A percentile compares a stretch with the other conserved stretches of the same genome.
These are phyloP conservation scores for Cryptophagus acutangulus DNA, from an alignment of 2,888 invertebrate species.

Conservation along the genomic window DNA sequence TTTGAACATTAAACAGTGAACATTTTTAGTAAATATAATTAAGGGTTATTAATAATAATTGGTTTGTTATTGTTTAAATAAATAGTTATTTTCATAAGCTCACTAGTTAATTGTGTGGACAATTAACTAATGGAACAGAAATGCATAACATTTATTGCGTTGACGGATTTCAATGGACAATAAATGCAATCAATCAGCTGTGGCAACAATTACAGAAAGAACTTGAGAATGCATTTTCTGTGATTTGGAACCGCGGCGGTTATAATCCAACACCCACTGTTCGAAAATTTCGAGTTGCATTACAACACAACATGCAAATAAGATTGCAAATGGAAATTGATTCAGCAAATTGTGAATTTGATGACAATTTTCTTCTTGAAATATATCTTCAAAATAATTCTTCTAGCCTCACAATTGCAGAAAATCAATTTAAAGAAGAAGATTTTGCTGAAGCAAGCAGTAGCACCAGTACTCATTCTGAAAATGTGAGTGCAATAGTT, in stretches of 20 bases:
- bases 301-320: slow-evolving; percentile 14
- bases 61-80: no score
- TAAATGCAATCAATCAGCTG: not conserved
- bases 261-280: slow-evolving; percentile 13
- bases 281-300: slow-evolving; percentile 9
- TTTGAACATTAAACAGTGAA: no score
- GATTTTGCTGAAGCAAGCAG: no score
- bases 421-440: no score
- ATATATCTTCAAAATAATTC: no score
- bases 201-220: slow-evolving; percentile 1
- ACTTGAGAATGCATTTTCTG: slow-evolving; percentile 12
- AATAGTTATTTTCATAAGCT: no score
- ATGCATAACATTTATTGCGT: not conserved
- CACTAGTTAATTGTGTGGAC: no score
- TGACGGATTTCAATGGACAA: not conserved
- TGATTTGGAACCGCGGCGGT: slow-evolving; percentile 11
- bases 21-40: no score
- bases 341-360: slow-evolving; percentile 11
- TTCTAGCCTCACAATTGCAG: no score
- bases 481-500: no score
- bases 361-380: not conserved
- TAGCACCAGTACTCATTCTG: no score
- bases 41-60: no score
- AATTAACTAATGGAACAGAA: slow-evolving; percentile 4
- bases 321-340: slow-evolving; percentile 11